phyloP scores from a whole-genome alignment of 2,797 vertebrate species.

The Mionectes olivaceus region DNA sequence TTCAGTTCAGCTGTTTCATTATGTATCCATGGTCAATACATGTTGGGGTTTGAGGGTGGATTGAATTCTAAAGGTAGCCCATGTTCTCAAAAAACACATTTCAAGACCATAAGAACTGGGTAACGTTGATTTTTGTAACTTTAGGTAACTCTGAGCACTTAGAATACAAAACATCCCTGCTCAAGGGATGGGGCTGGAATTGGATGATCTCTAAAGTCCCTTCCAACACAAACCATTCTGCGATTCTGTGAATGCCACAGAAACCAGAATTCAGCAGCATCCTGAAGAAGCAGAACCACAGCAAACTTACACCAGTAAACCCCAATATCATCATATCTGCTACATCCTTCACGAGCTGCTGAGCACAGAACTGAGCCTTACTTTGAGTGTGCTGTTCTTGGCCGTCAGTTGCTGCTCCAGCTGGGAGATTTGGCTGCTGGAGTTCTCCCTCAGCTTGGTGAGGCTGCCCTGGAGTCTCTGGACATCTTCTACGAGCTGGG shows the following conservation, averaged over 20 bases:
- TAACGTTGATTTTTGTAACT: neutral
- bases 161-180: neutral
- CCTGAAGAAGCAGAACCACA: neutral
- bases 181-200: neutral
- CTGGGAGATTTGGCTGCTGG: slow-evolving; percentile 92
- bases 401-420: slow-evolving; percentile 94
- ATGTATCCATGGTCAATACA: neutral
- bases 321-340: fast-evolving
- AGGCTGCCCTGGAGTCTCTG: slow-evolving; percentile 98
- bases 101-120: neutral
- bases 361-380: slow-evolving; percentile 57
- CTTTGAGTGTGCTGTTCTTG: slow-evolving; percentile 93
- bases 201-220: neutral
- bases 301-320: neutral
- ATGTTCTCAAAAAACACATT: neutral
- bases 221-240: neutral
- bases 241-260: neutral
- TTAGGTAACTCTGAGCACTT: neutral
- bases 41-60: neutral
- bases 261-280: neutral
- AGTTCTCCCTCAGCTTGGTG: slow-evolving; percentile 93
- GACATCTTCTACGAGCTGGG: slow-evolving; percentile 95
- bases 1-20: neutral
- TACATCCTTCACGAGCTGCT: fast-evolving
- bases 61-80: neutral